Conservation (phyloP, 2,113 vertebrate genomes). For the Neoarius graeffei region DNA sequence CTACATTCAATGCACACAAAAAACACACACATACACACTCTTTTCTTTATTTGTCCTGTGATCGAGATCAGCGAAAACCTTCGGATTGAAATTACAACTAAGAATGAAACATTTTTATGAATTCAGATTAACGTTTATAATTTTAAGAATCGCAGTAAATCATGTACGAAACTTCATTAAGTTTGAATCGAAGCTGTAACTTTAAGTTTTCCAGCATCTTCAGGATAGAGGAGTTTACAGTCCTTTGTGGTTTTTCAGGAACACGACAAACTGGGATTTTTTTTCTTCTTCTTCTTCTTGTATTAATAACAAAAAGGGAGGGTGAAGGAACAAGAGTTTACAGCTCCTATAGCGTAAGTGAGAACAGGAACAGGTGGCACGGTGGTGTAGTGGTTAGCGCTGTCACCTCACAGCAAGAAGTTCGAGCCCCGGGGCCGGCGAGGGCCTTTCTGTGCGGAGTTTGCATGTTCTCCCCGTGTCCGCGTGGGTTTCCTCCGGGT, state of each 20-base stretch:
- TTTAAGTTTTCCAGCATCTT: background rate
- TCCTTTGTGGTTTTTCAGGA: background rate
- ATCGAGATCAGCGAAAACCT: background rate
- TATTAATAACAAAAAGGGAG: background rate
- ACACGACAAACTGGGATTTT: background rate
- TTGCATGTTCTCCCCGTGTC: too few species aligned
- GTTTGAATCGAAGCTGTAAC: too few species aligned
- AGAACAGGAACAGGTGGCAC: background rate
- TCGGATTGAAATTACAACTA: too few species aligned
- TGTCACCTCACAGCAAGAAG: too few species aligned
- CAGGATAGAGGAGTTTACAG: background rate
- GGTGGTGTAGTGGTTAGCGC: too few species aligned
- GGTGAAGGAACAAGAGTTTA: background rate
- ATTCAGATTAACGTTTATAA: too few species aligned
- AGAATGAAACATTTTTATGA: too few species aligned
- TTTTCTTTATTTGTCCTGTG: background rate
- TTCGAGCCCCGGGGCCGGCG: too few species aligned
- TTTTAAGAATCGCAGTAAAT: too few species aligned
- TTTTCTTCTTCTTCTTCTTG: background rate
- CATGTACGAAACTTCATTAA: too few species aligned
- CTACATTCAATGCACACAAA: conserved; percentile 46
- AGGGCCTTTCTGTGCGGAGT: too few species aligned
- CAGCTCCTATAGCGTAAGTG: background rate
- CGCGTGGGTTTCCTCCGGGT: too few species aligned
- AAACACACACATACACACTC: background rate